phyloP scores from a whole-genome alignment of 2,113 vertebrate species.

The Perognathus longimembris region DNA sequence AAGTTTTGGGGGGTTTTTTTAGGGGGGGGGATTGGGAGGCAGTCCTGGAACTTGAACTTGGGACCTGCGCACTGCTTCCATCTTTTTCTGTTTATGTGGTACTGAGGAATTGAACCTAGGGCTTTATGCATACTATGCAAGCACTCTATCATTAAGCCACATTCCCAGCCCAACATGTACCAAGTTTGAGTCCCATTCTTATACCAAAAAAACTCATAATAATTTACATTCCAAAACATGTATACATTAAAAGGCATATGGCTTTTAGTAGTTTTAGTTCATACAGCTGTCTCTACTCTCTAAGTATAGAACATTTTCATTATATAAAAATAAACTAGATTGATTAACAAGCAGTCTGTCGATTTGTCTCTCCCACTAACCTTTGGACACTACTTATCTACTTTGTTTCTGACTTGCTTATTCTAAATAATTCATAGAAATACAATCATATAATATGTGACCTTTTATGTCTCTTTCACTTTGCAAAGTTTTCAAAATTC shows the following conservation, averaged over 20 bases:
- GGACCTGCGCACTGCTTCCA: too few species aligned
- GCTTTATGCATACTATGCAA: too few species aligned
- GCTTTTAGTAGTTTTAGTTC: background rate
- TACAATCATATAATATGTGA: background rate
- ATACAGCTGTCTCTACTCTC: background rate
- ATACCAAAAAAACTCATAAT: background rate
- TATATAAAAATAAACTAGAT: background rate
- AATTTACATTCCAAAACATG: constrained; percentile 2
- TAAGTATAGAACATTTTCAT: constrained; percentile 41
- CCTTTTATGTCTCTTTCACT: background rate
- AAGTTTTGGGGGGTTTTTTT: too few species aligned
- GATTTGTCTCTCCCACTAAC: background rate
- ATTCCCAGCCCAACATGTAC: too few species aligned
- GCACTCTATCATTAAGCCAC: too few species aligned
- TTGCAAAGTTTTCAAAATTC: background rate
- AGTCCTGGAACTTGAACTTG: too few species aligned
- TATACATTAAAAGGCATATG: constrained; percentile 5
- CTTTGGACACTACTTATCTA: background rate
- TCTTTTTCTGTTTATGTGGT: too few species aligned
- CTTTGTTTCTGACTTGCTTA: background rate
- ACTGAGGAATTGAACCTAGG: too few species aligned
- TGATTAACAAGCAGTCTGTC: background rate
- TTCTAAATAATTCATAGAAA: background rate
- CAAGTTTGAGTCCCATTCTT: too few species aligned
- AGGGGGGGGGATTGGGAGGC: too few species aligned